These are phyloP conservation scores for Portunus trituberculatus DNA, from an alignment of 1,140 invertebrate species.

Conservation along the genomic window DNA sequence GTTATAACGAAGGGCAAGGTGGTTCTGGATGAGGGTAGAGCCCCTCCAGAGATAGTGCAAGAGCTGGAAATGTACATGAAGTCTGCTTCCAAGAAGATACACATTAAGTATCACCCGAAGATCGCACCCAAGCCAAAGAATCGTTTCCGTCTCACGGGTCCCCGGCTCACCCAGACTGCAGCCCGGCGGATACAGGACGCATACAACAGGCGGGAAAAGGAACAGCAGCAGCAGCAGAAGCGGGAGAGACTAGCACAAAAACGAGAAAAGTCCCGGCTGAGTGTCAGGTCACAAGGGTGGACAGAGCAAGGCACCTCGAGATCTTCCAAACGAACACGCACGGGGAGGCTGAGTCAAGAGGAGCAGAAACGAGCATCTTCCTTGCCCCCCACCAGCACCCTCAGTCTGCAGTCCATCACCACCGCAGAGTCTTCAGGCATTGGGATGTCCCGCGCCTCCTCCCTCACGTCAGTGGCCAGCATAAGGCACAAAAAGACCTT, in stretches of 20 bases:
- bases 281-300: conserved; percentile 41
- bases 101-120: conserved; percentile 63
- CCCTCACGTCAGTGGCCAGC: conserved; percentile 67
- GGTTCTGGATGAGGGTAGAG: conserved; percentile 52
- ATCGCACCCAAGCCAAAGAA: conserved; percentile 6
- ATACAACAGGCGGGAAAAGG: conserved; percentile 41
- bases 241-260: background rate
- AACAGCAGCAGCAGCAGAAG: conserved; percentile 30
- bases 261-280: background rate
- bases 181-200: conserved; percentile 55
- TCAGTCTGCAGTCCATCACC: conserved; percentile 64
- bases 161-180: conserved; percentile 56
- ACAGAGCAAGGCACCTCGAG: background rate
- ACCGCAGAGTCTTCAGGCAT: conserved; percentile 68
- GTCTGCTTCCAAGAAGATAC: background rate
- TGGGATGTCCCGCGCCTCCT: conserved; percentile 66
- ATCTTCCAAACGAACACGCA: background rate
- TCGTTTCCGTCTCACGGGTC: conserved; percentile 27
- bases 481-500: conserved; percentile 40
- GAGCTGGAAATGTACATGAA: conserved; percentile 43
- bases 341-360: background rate
- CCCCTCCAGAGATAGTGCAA: conserved; percentile 43
- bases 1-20: conserved; percentile 14
- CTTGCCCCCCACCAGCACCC: conserved; percentile 26
- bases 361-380: conserved; percentile 10